A percentile compares a stretch with the other conserved stretches of the same genome.
phyloP scores from a whole-genome alignment of 1,140 invertebrate species.

The Orussus abietinus region DNA sequence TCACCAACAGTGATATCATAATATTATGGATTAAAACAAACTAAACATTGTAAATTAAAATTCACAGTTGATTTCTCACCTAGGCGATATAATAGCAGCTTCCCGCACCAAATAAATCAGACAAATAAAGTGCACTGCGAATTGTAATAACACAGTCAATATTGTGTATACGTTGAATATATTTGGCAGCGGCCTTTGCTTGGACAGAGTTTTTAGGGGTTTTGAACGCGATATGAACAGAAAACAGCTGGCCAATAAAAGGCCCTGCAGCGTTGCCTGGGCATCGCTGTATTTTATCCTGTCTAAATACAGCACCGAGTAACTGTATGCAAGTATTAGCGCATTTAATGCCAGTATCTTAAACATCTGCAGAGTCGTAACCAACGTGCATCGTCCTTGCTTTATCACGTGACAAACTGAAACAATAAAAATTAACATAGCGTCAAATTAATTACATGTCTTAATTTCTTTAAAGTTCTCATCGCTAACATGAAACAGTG shows the following conservation, averaged over 20 bases:
- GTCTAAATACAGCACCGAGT: conserved; percentile 97
- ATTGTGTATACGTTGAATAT: conserved; percentile 99
- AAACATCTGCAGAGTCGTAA: conserved; percentile 99
- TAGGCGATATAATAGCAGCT: conserved; percentile 66
- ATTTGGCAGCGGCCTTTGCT: conserved; percentile 92
- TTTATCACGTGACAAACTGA: conserved; percentile 98
- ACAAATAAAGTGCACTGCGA: conserved; percentile 90
- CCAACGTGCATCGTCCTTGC: conserved; percentile 96
- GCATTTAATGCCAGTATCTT: conserved; percentile 99
- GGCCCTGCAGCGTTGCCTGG: conserved; percentile 93
- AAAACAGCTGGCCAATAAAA: conserved; percentile 93
- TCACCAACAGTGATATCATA: no score
- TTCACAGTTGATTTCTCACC: conserved; percentile 57
- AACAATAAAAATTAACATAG: conserved; percentile 33
- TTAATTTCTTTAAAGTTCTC: no score
- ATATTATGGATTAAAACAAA: conserved; percentile 9
- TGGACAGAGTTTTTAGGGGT: conserved; percentile 90
- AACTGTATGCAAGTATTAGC: conserved; percentile 95
- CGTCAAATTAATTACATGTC: neutral
- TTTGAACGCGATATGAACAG: conserved; percentile 98
- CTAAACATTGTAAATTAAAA: conserved; percentile 10
- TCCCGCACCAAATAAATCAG: conserved; percentile 86
- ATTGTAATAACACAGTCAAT: conserved; percentile 91
- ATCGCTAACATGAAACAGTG: no score
- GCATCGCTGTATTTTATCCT: conserved; percentile 97